Percentiles rank a stretch among this genome's conserved stretches.
Evolutionary conservation across 2,888 invertebrate species (phyloP).

Genomic region (Dynastes grantii): DNA sequence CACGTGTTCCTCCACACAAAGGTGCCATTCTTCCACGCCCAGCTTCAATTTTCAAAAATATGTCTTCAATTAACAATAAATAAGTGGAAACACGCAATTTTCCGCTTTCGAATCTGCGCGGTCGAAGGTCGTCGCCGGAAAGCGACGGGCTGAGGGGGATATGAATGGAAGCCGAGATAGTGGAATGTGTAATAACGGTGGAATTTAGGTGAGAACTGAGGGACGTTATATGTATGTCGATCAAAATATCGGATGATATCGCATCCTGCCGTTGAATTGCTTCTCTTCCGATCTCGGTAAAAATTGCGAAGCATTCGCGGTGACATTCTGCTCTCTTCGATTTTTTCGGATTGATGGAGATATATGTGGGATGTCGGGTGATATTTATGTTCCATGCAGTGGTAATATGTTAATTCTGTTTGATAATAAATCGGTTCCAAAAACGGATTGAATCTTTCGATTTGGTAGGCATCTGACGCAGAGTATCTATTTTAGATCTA

Average conservation of each 20-base stretch:
- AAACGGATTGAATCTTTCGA: slow-evolving; percentile 21
- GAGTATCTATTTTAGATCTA: too few relatives aligned
- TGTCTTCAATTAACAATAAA: slow-evolving; percentile 42
- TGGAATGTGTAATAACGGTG: slow-evolving; percentile 51
- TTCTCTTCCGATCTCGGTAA: slow-evolving; percentile 22
- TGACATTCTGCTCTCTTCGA: neutral
- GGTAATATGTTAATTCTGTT: slow-evolving; percentile 39
- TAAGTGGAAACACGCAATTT: slow-evolving; percentile 19
- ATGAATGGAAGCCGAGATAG: slow-evolving; percentile 40
- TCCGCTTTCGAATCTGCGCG: slow-evolving; percentile 27
- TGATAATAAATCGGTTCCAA: neutral
- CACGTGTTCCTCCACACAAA: slow-evolving; percentile 26
- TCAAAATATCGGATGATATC: slow-evolving; percentile 51
- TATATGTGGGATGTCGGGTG: slow-evolving; percentile 25
- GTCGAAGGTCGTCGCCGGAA: slow-evolving; percentile 6
- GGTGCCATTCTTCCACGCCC: slow-evolving; percentile 11
- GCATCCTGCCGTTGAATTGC: slow-evolving; percentile 11
- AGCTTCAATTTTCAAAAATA: slow-evolving; percentile 19
- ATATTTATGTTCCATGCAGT: slow-evolving; percentile 11
- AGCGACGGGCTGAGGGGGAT: neutral
- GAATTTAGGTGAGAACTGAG: slow-evolving; percentile 51
- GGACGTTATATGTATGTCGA: slow-evolving; percentile 49
- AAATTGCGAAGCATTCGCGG: slow-evolving; percentile 34
- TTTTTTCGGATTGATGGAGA: slow-evolving; percentile 39
- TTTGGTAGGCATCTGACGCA: neutral